Percentiles rank a stretch among this genome's conserved stretches.
Conservation (phyloP, 2,888 invertebrate genomes). For the Ormia ochracea region DNA sequence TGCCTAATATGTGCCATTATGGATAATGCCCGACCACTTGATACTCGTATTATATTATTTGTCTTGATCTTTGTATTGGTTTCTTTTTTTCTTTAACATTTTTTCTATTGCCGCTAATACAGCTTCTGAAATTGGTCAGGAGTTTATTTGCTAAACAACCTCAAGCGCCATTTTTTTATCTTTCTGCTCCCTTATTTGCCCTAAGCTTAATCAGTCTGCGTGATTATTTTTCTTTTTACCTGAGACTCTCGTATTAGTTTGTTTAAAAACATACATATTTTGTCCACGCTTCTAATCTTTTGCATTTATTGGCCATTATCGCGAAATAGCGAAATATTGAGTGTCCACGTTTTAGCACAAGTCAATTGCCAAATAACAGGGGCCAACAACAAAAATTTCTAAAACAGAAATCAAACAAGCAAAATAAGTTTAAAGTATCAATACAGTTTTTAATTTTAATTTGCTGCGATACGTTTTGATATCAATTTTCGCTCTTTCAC, state of each 20-base stretch:
- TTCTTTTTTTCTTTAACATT: slow-evolving; percentile 62
- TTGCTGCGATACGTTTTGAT: slow-evolving; percentile 65
- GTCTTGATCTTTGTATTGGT: slow-evolving; percentile 65
- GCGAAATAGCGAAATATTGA: slow-evolving; percentile 53
- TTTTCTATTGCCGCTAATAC: slow-evolving; percentile 25
- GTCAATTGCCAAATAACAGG: slow-evolving; percentile 33
- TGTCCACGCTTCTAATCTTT: slow-evolving; percentile 62
- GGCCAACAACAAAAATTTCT: neutral
- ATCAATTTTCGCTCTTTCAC: slow-evolving; percentile 56
- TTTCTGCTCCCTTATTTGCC: slow-evolving; percentile 24
- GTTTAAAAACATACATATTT: slow-evolving; percentile 48
- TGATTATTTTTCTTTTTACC: slow-evolving; percentile 14
- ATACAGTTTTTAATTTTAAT: slow-evolving; percentile 66
- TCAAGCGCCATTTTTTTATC: slow-evolving; percentile 73
- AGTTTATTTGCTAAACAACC: slow-evolving; percentile 61
- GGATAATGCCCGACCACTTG: slow-evolving; percentile 41
- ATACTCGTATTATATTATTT: slow-evolving; percentile 35
- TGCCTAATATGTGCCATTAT: slow-evolving; percentile 61
- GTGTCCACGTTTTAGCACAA: slow-evolving; percentile 54
- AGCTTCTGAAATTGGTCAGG: slow-evolving; percentile 35
- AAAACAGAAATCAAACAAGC: slow-evolving; percentile 33
- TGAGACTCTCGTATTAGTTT: neutral
- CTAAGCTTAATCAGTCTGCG: slow-evolving; percentile 46
- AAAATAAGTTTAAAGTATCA: slow-evolving; percentile 14
- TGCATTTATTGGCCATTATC: slow-evolving; percentile 61